Evolutionary conservation across 2,888 invertebrate genomes (phyloP).

Genomic region (Oligia latruncula): DNA sequence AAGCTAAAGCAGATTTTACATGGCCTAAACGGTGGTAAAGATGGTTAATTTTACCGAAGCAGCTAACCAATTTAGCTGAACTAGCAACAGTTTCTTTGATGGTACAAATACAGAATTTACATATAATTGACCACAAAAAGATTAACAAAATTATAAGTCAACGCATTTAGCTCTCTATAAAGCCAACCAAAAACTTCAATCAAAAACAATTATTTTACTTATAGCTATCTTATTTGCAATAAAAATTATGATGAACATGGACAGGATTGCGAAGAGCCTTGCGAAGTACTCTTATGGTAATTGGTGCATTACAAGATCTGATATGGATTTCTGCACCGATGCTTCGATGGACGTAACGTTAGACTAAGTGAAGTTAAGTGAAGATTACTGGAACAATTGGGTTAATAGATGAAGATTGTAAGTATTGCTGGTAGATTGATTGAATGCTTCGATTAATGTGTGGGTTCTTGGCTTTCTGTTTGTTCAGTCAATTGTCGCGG

Average conservation of each 20-base stretch:
- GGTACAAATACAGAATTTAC: not conserved
- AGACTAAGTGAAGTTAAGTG: conserved; percentile 23
- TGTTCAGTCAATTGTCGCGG: not conserved
- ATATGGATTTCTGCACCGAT: conserved; percentile 76
- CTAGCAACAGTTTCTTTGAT: not conserved
- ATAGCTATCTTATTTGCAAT: conserved; percentile 48
- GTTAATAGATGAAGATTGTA: conserved; percentile 38
- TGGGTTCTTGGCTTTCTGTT: not conserved
- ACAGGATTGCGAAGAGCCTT: conserved; percentile 48
- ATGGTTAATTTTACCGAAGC: not conserved
- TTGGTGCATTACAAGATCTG: conserved; percentile 84
- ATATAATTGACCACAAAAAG: not conserved
- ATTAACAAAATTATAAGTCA: not conserved
- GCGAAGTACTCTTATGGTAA: conserved; percentile 68
- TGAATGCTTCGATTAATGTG: conserved; percentile 24
- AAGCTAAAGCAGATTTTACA: not conserved
- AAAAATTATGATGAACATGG: conserved; percentile 47
- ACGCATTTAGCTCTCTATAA: conserved; percentile 24
- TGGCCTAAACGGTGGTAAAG: not conserved
- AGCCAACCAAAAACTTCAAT: conserved; percentile 23
- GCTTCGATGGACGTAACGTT: conserved; percentile 52
- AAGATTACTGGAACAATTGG: conserved; percentile 34
- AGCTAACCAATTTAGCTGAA: not conserved
- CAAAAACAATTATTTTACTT: conserved; percentile 36
- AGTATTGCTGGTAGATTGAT: conserved; percentile 14